These are phyloP conservation scores for Melanogrammus aeglefinus DNA, from an alignment of 2,797 vertebrate genomes.

Conservation along the genomic window DNA sequence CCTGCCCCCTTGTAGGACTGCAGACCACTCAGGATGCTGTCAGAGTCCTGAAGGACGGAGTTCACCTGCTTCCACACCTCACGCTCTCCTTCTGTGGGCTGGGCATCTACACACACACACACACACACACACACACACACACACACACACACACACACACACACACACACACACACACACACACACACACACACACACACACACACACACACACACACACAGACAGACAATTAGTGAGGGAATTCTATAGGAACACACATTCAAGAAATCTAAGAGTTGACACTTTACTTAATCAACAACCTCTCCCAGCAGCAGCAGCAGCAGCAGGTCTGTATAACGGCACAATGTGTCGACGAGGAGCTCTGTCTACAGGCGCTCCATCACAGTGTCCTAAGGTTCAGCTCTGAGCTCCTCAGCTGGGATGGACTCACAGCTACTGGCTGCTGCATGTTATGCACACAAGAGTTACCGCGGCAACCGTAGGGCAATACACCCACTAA, in stretches of 20 bases:
- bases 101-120: conserved; percentile 82
- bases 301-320: no score
- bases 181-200: neutral
- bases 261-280: neutral
- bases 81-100: conserved; percentile 90
- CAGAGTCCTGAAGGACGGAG: conserved; percentile 92
- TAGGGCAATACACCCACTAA: neutral
- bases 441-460: neutral
- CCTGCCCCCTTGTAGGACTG: conserved; percentile 98
- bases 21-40: conserved; percentile 90
- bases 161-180: neutral
- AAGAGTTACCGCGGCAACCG: neutral
- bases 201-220: neutral
- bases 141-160: neutral
- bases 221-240: neutral
- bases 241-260: neutral
- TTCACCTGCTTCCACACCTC: conserved; percentile 98
- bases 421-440: neutral
- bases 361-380: neutral
- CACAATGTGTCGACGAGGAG: neutral
- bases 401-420: neutral
- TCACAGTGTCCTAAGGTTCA: neutral
- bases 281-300: no score
- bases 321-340: no score
- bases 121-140: conserved; percentile 5